A percentile compares a stretch with the other conserved stretches of the same genome.
phyloP scores from a whole-genome alignment of 2,888 invertebrate genomes.

The Drosophila putrida region DNA sequence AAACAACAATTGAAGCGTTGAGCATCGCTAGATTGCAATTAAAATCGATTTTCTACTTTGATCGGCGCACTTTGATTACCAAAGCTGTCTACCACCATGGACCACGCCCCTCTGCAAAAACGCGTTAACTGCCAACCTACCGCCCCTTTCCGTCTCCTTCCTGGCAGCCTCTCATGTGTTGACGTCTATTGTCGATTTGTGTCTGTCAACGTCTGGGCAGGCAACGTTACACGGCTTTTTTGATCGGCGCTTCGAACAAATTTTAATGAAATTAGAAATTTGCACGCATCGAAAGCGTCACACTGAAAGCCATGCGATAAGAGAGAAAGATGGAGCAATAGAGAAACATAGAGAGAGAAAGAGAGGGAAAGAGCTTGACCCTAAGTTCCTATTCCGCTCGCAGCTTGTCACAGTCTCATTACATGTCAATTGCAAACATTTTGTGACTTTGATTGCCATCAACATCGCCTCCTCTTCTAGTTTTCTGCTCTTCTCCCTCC shows the following conservation, averaged over 20 bases:
- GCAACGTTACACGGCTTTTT: slow-evolving; percentile 22
- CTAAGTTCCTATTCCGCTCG: not conserved
- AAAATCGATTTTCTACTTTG: slow-evolving; percentile 80
- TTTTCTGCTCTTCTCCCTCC: not conserved
- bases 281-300: slow-evolving; percentile 54
- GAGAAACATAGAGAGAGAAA: not conserved
- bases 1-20: slow-evolving; percentile 51
- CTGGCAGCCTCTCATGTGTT: slow-evolving; percentile 41
- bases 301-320: slow-evolving; percentile 23
- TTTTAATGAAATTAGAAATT: slow-evolving; percentile 81
- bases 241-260: slow-evolving; percentile 54
- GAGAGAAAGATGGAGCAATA: slow-evolving; percentile 24
- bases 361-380: not conserved
- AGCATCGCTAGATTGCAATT: slow-evolving; percentile 74
- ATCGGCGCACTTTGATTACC: slow-evolving; percentile 76
- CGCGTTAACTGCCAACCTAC: not conserved
- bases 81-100: slow-evolving; percentile 55
- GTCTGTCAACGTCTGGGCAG: slow-evolving; percentile 74
- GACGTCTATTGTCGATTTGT: slow-evolving; percentile 81
- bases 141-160: not conserved
- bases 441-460: slow-evolving; percentile 68
- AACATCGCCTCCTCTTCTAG: not conserved
- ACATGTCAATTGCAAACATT: slow-evolving; percentile 68
- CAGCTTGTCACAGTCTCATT: slow-evolving; percentile 24
- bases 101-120: slow-evolving; percentile 25